Evolutionary conservation across 2,113 vertebrate species (phyloP).

Genomic region (Dipodomys spectabilis): DNA sequence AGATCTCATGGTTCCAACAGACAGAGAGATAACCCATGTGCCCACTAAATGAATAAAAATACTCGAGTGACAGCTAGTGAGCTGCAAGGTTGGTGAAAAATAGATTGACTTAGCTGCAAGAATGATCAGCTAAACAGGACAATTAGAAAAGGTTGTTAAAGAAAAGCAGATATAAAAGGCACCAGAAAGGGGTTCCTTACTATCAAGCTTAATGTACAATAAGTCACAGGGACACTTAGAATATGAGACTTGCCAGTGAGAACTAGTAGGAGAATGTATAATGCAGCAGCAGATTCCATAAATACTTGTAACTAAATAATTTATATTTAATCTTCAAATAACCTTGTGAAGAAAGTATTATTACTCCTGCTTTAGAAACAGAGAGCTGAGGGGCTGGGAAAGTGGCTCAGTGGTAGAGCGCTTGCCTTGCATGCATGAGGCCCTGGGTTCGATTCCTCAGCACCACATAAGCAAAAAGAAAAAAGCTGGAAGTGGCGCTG

Average conservation of each 20-base stretch:
- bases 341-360: neutral
- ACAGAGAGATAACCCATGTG: neutral
- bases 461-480: no score
- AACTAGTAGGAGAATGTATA: neutral
- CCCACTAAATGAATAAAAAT: neutral
- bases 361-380: neutral
- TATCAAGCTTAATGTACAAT: neutral
- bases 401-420: no score
- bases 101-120: neutral
- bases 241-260: neutral
- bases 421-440: no score
- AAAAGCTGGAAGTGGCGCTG: no score
- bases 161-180: neutral
- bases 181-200: neutral
- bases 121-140: neutral
- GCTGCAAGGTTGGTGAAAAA: neutral
- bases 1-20: neutral
- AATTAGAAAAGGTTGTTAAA: neutral
- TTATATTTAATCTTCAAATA: neutral
- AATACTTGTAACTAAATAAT: neutral
- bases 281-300: neutral
- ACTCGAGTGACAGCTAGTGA: neutral
- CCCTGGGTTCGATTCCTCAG: no score
- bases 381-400: no score
- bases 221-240: neutral